Base-by-base conservation (phyloP, 2,888 invertebrate genomes). In the Myopa tessellatipennis region DNA sequence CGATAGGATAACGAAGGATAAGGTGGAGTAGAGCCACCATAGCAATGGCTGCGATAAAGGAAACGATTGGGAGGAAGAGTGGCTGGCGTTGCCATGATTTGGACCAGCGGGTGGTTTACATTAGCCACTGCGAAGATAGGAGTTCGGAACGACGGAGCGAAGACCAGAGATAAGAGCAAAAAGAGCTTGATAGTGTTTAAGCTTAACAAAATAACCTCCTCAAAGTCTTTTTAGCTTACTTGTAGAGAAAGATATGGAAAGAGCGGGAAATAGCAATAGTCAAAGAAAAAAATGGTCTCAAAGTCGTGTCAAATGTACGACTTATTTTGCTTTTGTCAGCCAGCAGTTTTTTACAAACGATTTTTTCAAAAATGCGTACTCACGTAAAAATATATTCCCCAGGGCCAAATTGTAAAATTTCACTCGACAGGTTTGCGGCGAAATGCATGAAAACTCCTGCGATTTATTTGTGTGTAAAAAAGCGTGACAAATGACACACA, bases 1-100 rank as follows among this genome's bases (percentile, higher is more conserved):
- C 85, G 82, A 85, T 84, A 85, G 85, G 85, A 85, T 61, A 75
- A 69, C 65, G 45, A 81, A 82, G 78, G 82, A 87, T 84, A 86
- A 86, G 87, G 86, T 86, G 87, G 87, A 86, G 86, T 87, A 86
- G 87, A 87, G 86, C 86, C 85, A 87, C 86, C 85, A 87, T 85
- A 77, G 67, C 84, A 85, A 65, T 84, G 85, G 85, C 85, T 85
- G 85, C 85, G 83, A 85, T 85, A 84, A 85, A 85, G 83, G 83
- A 71, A 58, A 75, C 38, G 63, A 63, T 67, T 71, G 26, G 63
- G 74, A 55, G 18, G 67, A 45, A 74, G 77, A 55, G 40, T 58
- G 45, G 52, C 14, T 26, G 63, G 18, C n/a, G 50, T 16, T 40
- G 40, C 18, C 8, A 69, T 10, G 69, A 52, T 40, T 70, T 52